Percentiles rank a stretch among this genome's conserved stretches.
Evolutionary conservation across 2,113 vertebrate species (phyloP).

Genomic region (Onychostoma macrolepis): DNA sequence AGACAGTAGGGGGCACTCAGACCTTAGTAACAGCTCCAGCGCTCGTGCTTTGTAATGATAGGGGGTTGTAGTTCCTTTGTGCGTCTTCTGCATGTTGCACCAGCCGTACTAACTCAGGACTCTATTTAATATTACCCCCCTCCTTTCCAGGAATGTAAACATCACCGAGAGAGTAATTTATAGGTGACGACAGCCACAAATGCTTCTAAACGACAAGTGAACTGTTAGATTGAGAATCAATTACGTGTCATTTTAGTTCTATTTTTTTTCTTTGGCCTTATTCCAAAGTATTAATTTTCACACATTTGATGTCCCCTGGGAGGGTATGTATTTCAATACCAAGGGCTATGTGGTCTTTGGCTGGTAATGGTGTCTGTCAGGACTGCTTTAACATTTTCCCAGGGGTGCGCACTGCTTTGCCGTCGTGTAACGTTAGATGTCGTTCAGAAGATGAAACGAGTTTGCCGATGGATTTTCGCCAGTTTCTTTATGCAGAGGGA

Average conservation of each 20-base stretch:
- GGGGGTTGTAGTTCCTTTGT: constrained; percentile 51
- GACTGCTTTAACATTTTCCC: constrained; percentile 63
- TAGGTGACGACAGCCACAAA: constrained; percentile 55
- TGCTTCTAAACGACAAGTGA: constrained; percentile 57
- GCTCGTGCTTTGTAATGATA: constrained; percentile 41
- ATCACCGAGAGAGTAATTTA: constrained; percentile 58
- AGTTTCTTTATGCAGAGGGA: constrained; percentile 55
- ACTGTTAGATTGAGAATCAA: constrained; percentile 57
- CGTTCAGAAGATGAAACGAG: constrained; percentile 63
- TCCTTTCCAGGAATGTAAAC: constrained; percentile 62
- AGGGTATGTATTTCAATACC: constrained; percentile 60
- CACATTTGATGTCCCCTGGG: constrained; percentile 61
- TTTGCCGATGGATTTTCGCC: constrained; percentile 57
- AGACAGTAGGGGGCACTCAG: constrained; percentile 80
- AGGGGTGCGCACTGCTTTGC: constrained; percentile 43
- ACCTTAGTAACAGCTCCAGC: constrained; percentile 63
- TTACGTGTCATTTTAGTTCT: constrained; percentile 55
- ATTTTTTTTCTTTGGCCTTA: constrained; percentile 43
- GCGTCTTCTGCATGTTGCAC: constrained; percentile 53
- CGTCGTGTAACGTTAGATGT: constrained; percentile 56
- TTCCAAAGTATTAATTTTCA: constrained; percentile 65
- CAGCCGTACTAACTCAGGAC: constrained; percentile 63
- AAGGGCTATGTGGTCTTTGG: constrained; percentile 54
- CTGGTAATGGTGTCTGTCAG: constrained; percentile 66
- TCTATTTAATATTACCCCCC: constrained; percentile 57